These are phyloP conservation scores for Cottus gobio DNA, from an alignment of 2,113 vertebrate species.

Conservation along the genomic window DNA sequence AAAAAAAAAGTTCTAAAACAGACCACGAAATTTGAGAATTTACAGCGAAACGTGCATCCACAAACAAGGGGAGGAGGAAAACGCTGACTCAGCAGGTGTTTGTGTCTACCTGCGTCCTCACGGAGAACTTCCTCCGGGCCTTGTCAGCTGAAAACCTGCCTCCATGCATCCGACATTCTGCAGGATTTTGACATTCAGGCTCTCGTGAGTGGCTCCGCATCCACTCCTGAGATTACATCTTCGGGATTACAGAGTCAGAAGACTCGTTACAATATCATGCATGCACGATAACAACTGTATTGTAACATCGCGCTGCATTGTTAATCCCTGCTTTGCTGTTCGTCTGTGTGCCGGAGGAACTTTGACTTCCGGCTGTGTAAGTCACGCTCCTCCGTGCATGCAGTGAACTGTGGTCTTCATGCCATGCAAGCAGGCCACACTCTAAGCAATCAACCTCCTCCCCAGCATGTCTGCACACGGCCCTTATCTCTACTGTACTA, in stretches of 20 bases:
- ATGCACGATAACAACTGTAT: no score
- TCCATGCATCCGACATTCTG: not conserved
- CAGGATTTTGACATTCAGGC: not conserved
- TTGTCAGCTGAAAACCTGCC: not conserved
- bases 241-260: not conserved
- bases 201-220: not conserved
- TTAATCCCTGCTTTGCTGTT: not conserved
- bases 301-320: no score
- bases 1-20: not conserved
- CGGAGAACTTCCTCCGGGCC: not conserved
- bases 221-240: not conserved
- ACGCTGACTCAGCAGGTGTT: not conserved
- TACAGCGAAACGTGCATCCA: not conserved
- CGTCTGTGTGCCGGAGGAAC: not conserved
- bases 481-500: not conserved
- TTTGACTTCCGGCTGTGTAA: not conserved
- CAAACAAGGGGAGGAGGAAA: not conserved
- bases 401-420: not conserved
- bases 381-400: not conserved
- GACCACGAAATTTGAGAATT: not conserved
- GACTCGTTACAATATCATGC: no score
- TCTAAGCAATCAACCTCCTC: not conserved
- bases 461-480: not conserved
- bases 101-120: constrained; percentile 1
- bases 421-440: not conserved